Base-by-base conservation (phyloP, 2,888 invertebrate genomes). In the Drosophila quinaria region DNA sequence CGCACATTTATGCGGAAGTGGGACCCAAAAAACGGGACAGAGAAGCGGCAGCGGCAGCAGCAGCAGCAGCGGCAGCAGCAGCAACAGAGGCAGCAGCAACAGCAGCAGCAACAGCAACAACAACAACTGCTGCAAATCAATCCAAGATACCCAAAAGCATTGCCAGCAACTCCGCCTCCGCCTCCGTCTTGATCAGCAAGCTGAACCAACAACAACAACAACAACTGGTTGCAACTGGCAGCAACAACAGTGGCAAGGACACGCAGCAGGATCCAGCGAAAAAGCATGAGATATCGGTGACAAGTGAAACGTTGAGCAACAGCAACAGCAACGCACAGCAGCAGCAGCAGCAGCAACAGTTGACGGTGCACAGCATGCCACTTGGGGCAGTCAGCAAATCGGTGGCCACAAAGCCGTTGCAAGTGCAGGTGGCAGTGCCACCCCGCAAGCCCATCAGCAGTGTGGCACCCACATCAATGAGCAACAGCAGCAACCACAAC, bases 371-470 rank as follows among this genome's bases (percentile, higher is more conserved):
- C 81, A 94, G 94, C 84, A 94, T 94, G 78, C 94, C 94, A 8
- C 81, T 94, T 47, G 94, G 92, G 74, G 86, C 92, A 15, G 91
- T 92, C 9, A 93, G 92, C 65, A 93, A 92, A 74, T 92, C 93
- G 2, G 90, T 93, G 92, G 59, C 47, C 44, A 61, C 39, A 5
- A 58, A 68, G 42, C 77, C 65, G 19, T 33, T 70, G 46, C 64
- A 91, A 80, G 60, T 90, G 37, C 90, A 81, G 49, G 71, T 86
- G 29, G 91, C 92, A 33, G 91, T 92, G 87, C 93, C 93, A 81
- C 92, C 94, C 83, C 95, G 97, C 94, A 97, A 97, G 92, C 97
- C 97, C 71, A 96, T 97, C 77, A 97, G 97, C 92, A 97, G 97
- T 93, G 97, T 97, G 74, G 97, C 97, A 78, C 97, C 97, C 74